Conservation (phyloP, 2,113 vertebrate genomes). For the Taurulus bubalis region DNA sequence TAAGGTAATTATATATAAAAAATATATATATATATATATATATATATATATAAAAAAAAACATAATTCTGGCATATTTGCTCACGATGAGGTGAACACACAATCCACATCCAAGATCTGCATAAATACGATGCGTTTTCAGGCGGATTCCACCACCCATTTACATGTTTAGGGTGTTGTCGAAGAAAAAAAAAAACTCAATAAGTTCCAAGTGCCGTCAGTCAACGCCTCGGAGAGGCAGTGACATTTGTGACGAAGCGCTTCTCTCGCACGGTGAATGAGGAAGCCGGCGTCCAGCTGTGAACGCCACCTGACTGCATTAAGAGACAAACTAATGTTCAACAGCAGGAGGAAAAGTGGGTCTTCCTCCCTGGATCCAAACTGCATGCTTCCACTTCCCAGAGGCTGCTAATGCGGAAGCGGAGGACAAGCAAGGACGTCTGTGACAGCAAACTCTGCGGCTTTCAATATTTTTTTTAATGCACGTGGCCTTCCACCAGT, state of each 20-base stretch:
- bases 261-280: slow-evolving; percentile 2
- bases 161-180: background rate
- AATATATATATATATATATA: too few species aligned
- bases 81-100: background rate
- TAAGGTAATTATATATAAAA: too few species aligned
- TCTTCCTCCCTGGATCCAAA: background rate
- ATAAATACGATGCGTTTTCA: background rate
- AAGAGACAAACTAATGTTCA: slow-evolving; percentile 13
- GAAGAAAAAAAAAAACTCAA: slow-evolving; percentile 2
- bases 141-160: background rate
- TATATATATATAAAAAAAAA: too few species aligned
- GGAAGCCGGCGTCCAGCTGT: slow-evolving; percentile 34
- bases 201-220: slow-evolving; percentile 24
- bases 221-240: slow-evolving; percentile 16
- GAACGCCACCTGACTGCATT: slow-evolving; percentile 14
- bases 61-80: background rate
- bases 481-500: background rate
- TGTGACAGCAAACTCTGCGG: background rate
- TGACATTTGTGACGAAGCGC: slow-evolving; percentile 31
- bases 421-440: slow-evolving; percentile 7
- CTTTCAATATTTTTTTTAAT: too few species aligned
- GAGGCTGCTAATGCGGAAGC: background rate
- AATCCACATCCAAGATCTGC: background rate
- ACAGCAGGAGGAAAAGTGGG: slow-evolving; percentile 9
- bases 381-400: background rate